These are phyloP conservation scores for Colistium nudipinnis DNA, from an alignment of 2,113 vertebrate species.

Conservation along the genomic window DNA sequence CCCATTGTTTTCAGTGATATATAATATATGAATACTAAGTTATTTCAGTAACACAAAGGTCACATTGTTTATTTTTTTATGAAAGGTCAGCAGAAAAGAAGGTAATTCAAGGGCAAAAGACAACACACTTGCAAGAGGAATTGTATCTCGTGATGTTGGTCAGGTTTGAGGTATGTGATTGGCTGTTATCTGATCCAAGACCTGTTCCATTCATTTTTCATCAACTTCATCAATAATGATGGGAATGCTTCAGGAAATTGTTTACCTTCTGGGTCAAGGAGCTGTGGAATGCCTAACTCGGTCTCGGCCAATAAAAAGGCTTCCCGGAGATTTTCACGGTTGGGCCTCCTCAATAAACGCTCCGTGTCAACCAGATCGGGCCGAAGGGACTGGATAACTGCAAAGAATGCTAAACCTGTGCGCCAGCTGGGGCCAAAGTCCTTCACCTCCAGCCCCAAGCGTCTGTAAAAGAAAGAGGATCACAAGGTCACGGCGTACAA, in stretches of 20 bases:
- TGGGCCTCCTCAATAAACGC: constrained; percentile 83
- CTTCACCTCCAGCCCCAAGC: constrained; percentile 89
- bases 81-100: background rate
- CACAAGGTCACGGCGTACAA: constrained; percentile 1
- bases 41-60: background rate
- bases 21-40: background rate
- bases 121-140: background rate
- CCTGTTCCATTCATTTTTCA: constrained; percentile 8
- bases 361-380: constrained; percentile 94
- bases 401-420: constrained; percentile 93
- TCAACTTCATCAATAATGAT: background rate
- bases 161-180: background rate
- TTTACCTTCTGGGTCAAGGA: constrained; percentile 96
- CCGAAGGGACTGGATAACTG: constrained; percentile 90
- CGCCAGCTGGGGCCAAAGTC: constrained; percentile 97
- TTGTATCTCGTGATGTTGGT: constrained; percentile 3
- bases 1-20: background rate
- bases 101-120: background rate
- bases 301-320: constrained; percentile 92
- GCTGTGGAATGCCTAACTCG: constrained; percentile 91
- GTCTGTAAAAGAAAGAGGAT: constrained; percentile 74
- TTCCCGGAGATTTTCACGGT: constrained; percentile 91
- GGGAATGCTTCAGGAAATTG: background rate
- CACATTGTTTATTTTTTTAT: background rate
- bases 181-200: background rate